Percentiles rank a stretch among this genome's conserved stretches.
These are phyloP conservation scores for Trichomalopsis sarcophagae DNA, from an alignment of 1,140 invertebrate species.

Conservation along the genomic window DNA sequence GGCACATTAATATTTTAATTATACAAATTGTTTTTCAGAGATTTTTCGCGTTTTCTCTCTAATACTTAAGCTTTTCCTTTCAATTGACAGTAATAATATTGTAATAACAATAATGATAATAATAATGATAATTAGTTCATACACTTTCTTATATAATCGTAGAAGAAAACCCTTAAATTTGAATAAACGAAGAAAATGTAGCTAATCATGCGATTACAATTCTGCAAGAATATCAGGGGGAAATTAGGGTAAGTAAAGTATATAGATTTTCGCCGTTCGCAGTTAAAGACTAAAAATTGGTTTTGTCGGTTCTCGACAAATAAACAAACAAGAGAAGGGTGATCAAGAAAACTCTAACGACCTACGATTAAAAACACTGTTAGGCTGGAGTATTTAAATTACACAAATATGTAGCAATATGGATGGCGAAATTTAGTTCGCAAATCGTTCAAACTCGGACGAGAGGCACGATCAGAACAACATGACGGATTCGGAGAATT, in stretches of 20 bases:
- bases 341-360: constrained; percentile 32
- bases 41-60: constrained; percentile 64
- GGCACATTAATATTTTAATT: constrained; percentile 70
- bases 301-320: constrained; percentile 24
- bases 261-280: constrained; percentile 34
- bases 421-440: background rate
- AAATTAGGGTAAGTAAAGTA: constrained; percentile 37
- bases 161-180: constrained; percentile 48
- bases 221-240: constrained; percentile 3
- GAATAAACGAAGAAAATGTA: constrained; percentile 29
- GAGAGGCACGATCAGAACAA: constrained; percentile 31
- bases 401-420: constrained; percentile 21
- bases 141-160: constrained; percentile 50
- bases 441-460: constrained; percentile 18
- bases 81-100: background rate
- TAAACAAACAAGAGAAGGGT: constrained; percentile 15
- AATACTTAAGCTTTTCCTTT: constrained; percentile 56
- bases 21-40: constrained; percentile 62
- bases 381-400: constrained; percentile 49
- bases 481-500: constrained; percentile 32
- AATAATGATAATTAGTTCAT: constrained; percentile 36
- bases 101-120: constrained; percentile 26
- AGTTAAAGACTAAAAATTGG: constrained; percentile 35
- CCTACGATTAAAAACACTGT: constrained; percentile 48
- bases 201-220: constrained; percentile 14